Conservation (phyloP, 2,888 invertebrate genomes). For the Physocephala rufipes region DNA sequence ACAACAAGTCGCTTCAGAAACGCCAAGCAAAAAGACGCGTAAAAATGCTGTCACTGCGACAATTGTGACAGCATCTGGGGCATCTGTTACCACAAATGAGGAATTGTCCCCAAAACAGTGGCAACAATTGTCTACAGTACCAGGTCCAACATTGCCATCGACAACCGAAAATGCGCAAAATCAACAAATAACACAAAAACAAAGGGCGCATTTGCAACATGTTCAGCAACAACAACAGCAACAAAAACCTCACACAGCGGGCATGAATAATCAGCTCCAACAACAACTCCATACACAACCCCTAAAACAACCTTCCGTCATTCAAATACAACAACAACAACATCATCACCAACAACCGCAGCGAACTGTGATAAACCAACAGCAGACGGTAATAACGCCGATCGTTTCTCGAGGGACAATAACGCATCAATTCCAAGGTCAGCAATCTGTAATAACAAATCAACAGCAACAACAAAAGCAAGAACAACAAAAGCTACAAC, state of each 20-base stretch:
- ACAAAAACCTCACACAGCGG: background rate
- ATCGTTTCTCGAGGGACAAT: slow-evolving; percentile 15
- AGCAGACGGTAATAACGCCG: slow-evolving; percentile 42
- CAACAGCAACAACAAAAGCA: slow-evolving; percentile 36
- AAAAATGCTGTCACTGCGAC: slow-evolving; percentile 37
- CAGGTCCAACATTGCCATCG: background rate
- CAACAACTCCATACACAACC: slow-evolving; percentile 32
- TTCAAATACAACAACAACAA: slow-evolving; percentile 42
- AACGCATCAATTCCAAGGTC: slow-evolving; percentile 29
- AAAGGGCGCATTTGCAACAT: slow-evolving; percentile 12
- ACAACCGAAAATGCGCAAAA: slow-evolving; percentile 3
- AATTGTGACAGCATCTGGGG: background rate
- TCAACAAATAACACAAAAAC: background rate
- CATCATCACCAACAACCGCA: slow-evolving; percentile 42
- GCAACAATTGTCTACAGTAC: slow-evolving; percentile 29
- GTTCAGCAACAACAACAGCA: no score
- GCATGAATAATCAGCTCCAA: background rate
- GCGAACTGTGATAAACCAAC: slow-evolving; percentile 36
- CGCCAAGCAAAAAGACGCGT: slow-evolving; percentile 40
- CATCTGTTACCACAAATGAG: slow-evolving; percentile 25
- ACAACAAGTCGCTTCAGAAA: slow-evolving; percentile 35
- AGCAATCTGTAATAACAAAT: slow-evolving; percentile 44
- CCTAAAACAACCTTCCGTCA: slow-evolving; percentile 46
- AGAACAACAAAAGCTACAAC: slow-evolving; percentile 19
- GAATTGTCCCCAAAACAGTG: slow-evolving; percentile 8